Percentiles rank a stretch among this genome's conserved stretches.
Evolutionary conservation across 1,140 invertebrate species (phyloP).

Genomic region (Calephelis virginiensis): DNA sequence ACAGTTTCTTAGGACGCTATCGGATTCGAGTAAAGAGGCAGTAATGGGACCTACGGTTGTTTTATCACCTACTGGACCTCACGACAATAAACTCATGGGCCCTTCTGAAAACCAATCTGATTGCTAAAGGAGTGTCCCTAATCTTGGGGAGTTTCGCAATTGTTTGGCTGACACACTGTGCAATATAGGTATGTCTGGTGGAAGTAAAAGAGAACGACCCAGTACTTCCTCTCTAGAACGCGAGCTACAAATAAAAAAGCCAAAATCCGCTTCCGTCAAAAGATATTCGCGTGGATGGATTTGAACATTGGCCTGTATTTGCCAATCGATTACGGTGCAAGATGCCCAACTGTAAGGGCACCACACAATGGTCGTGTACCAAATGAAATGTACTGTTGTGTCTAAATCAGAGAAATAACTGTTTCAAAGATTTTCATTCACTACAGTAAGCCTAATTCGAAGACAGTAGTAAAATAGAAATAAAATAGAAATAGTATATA

Average conservation of each 20-base stretch:
- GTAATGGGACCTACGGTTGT: conserved; percentile 39
- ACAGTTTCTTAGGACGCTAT: conserved; percentile 57
- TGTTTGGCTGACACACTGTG: conserved; percentile 45
- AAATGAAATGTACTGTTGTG: conserved; percentile 42
- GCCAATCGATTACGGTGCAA: no score
- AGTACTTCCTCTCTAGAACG: conserved; percentile 32
- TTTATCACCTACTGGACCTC: conserved; percentile 39
- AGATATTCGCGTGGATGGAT: conserved; percentile 33
- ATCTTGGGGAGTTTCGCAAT: conserved; percentile 44
- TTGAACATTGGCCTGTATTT: conserved; percentile 38
- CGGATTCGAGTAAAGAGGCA: conserved; percentile 35
- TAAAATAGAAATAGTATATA: no score
- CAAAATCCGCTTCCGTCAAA: conserved; percentile 34
- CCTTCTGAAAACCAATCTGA: conserved; percentile 37
- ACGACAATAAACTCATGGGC: conserved; percentile 37
- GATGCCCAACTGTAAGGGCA: conserved; percentile 45
- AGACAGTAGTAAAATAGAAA: conserved; percentile 32
- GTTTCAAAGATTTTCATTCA: conserved; percentile 43
- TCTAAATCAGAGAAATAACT: conserved; percentile 43
- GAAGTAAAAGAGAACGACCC: conserved; percentile 28
- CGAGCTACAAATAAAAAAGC: conserved; percentile 35
- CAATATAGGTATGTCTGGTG: conserved; percentile 33
- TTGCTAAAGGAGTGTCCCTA: conserved; percentile 38
- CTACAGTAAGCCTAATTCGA: conserved; percentile 33
- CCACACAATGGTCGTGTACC: conserved; percentile 39